Conservation (phyloP, 2,113 vertebrate species). For the Eulacestoma nigropectus region DNA sequence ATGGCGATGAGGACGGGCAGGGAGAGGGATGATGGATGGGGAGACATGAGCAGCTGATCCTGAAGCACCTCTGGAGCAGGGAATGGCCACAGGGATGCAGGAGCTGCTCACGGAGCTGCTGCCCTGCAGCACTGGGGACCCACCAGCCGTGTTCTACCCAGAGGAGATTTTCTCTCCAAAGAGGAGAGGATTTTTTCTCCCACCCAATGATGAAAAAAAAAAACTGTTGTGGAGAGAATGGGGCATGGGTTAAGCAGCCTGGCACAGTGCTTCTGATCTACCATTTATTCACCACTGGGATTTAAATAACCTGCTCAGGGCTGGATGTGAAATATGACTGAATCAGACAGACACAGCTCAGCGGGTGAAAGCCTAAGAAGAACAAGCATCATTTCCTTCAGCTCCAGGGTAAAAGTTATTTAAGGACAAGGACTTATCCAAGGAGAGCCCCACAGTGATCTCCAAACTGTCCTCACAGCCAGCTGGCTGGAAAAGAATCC, state of each 20-base stretch:
- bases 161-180: background rate
- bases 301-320: background rate
- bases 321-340: background rate
- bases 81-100: background rate
- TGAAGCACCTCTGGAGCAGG: background rate
- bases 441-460: background rate
- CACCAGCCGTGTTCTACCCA: rapidly evolving
- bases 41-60: background rate
- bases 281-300: background rate
- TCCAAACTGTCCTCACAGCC: background rate
- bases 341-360: background rate
- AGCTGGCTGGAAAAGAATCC: background rate
- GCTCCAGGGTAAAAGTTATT: background rate
- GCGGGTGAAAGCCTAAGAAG: background rate
- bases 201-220: background rate
- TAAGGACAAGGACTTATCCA: background rate
- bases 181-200: background rate
- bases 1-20: rapidly evolving
- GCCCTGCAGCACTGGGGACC: background rate
- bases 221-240: background rate
- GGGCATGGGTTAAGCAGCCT: background rate
- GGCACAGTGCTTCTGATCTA: background rate
- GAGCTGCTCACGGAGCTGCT: background rate
- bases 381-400: background rate
- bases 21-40: background rate